phyloP scores from a whole-genome alignment of 2,113 vertebrate genomes.

The Urocitellus parryii region DNA sequence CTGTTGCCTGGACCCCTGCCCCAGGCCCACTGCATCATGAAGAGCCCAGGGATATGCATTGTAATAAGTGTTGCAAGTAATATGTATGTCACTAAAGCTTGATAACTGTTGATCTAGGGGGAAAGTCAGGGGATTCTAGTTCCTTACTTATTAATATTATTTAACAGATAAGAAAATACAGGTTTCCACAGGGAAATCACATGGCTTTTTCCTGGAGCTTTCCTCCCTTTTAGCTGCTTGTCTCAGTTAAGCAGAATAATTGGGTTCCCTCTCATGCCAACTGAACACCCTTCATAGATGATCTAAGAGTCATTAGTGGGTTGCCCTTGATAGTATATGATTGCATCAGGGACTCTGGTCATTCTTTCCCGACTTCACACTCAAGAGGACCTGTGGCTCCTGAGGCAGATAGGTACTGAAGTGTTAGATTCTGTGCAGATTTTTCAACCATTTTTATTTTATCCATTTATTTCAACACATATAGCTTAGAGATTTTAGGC shows the following conservation, averaged over 20 bases:
- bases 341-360: background rate
- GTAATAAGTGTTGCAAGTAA: background rate
- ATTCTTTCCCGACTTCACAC: background rate
- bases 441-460: background rate
- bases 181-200: background rate
- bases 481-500: background rate
- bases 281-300: background rate
- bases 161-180: background rate
- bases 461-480: background rate
- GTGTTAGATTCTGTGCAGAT: background rate
- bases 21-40: background rate
- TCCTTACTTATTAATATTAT: background rate
- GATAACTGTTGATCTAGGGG: background rate
- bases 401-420: background rate
- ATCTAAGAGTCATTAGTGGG: background rate
- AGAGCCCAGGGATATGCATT: background rate
- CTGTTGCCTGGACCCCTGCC: background rate
- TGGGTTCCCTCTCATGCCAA: background rate
- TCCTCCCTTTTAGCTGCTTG: background rate
- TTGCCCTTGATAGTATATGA: background rate
- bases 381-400: no score
- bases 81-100: background rate
- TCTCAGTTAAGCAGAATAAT: background rate
- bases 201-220: background rate
- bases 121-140: background rate